Percentiles rank a stretch among this genome's conserved stretches.
Evolutionary conservation across 2,797 vertebrate species (phyloP).

Genomic region (Acrocephalus scirpaceus): DNA sequence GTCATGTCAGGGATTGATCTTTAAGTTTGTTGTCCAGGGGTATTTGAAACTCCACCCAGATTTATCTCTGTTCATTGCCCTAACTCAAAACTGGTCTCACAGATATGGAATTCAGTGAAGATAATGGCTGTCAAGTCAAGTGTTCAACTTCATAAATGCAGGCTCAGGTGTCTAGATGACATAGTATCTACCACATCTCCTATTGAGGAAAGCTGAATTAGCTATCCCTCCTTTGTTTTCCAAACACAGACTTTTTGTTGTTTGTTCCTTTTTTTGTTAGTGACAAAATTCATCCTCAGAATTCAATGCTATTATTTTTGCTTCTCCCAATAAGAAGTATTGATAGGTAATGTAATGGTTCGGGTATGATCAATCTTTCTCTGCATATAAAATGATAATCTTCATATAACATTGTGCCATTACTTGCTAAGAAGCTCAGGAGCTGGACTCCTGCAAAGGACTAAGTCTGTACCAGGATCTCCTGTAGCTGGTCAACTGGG

Average conservation of each 20-base stretch:
- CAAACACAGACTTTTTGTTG: background rate
- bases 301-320: background rate
- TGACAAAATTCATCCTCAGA: background rate
- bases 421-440: background rate
- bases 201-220: background rate
- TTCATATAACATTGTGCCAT: background rate
- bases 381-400: background rate
- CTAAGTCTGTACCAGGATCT: background rate
- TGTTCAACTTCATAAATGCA: background rate
- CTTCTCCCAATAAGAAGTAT: background rate
- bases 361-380: background rate
- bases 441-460: background rate
- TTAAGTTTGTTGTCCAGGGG: background rate
- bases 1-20: background rate
- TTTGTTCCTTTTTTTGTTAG: background rate
- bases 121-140: background rate
- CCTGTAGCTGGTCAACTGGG: background rate
- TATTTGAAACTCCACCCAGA: background rate
- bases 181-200: background rate
- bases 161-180: background rate
- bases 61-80: background rate
- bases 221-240: background rate
- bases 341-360: background rate
- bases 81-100: background rate
- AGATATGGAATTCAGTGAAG: background rate